phyloP scores from a whole-genome alignment of 2,888 invertebrate species.

The Torymus texanus region DNA sequence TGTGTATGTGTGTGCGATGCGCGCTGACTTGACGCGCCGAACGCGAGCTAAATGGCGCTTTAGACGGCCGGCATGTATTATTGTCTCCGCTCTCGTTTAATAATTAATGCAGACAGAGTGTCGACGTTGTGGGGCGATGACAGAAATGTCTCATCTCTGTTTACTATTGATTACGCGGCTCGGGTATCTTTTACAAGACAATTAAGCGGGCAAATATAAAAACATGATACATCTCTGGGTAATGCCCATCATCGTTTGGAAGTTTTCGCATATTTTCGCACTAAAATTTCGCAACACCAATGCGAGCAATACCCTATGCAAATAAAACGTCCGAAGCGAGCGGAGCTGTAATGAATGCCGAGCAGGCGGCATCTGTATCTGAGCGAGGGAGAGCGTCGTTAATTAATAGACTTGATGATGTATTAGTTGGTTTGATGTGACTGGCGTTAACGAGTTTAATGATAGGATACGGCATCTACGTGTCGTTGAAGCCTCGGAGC shows the following conservation, averaged over 20 bases:
- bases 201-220: too few species aligned
- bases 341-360: neutral
- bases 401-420: conserved; percentile 74
- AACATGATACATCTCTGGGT: too few species aligned
- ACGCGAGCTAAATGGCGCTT: conserved; percentile 2
- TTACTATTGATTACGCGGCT: conserved; percentile 23
- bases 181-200: too few species aligned
- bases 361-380: neutral
- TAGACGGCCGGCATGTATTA: conserved; percentile 67
- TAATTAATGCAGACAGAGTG: conserved; percentile 70
- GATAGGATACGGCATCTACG: conserved; percentile 72
- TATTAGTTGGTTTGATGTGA: conserved; percentile 71
- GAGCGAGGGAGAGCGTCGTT: conserved; percentile 66
- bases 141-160: conserved; percentile 42
- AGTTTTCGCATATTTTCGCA: too few species aligned
- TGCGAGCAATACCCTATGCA: too few species aligned
- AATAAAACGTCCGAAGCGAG: too few species aligned
- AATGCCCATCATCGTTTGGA: too few species aligned
- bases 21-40: conserved; percentile 37
- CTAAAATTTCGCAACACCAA: too few species aligned
- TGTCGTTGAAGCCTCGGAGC: conserved; percentile 68
- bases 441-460: conserved; percentile 72
- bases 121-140: conserved; percentile 33
- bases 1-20: neutral
- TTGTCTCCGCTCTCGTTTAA: conserved; percentile 71